These are phyloP conservation scores for Dexiosoma caninum DNA, from an alignment of 2,888 invertebrate species.

Conservation along the genomic window DNA sequence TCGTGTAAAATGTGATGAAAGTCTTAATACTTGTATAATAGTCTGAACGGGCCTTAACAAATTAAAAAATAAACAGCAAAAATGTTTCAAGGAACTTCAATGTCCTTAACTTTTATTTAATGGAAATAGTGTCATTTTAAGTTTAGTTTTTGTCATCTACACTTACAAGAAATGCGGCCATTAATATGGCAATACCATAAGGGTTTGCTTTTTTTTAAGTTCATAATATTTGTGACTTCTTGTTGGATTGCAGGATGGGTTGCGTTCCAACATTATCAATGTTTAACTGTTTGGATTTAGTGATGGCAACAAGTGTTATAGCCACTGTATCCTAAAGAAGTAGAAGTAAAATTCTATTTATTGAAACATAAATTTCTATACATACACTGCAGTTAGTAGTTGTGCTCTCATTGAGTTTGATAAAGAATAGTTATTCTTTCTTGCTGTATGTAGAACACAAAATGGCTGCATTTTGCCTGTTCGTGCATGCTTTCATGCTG, in stretches of 20 bases:
- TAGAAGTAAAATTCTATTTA: slow-evolving; percentile 12
- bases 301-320: slow-evolving; percentile 19
- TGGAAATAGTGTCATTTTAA: slow-evolving; percentile 5
- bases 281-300: not conserved
- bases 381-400: not conserved
- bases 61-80: too few relatives aligned
- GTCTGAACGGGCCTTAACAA: too few relatives aligned
- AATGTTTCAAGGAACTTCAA: slow-evolving; percentile 1
- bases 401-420: not conserved
- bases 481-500: slow-evolving; percentile 7
- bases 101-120: slow-evolving; percentile 1
- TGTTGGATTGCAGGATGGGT: not conserved
- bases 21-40: too few relatives aligned
- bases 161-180: not conserved
- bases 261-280: slow-evolving; percentile 5
- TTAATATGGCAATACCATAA: slow-evolving; percentile 1
- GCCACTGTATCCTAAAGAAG: not conserved
- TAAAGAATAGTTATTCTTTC: not conserved
- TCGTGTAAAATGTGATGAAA: too few relatives aligned
- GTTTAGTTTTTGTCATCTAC: not conserved
- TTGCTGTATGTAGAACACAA: not conserved
- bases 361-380: slow-evolving; percentile 18
- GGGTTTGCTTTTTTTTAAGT: not conserved
- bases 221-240: not conserved
- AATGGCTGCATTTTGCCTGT: slow-evolving; percentile 1